Percentiles rank a stretch among this genome's conserved stretches.
Evolutionary conservation across 2,888 invertebrate species (phyloP).

Genomic region (Caenorhabditis auriculariae): DNA sequence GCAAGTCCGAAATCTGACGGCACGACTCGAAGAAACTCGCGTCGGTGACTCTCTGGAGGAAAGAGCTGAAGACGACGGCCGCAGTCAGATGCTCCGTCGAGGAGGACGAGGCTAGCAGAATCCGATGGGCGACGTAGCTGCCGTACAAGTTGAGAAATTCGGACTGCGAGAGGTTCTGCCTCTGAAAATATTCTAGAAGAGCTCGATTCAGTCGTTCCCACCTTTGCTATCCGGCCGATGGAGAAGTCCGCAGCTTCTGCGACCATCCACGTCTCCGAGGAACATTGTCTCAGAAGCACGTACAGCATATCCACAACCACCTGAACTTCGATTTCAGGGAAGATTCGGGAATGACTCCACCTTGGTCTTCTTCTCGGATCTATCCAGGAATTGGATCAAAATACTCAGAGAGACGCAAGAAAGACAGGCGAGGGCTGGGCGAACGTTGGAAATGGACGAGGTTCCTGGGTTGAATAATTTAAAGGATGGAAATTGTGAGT

Average conservation of each 20-base stretch:
- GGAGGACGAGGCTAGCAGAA: conserved; percentile 13
- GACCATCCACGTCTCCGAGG: conserved; percentile 8
- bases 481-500: too few species aligned
- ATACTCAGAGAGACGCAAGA: too few species aligned
- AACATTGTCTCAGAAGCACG: conserved; percentile 9
- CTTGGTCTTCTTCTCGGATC: too few species aligned
- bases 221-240: conserved; percentile 5
- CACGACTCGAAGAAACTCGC: conserved; percentile 22
- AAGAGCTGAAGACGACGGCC: conserved; percentile 29
- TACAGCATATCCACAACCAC: conserved; percentile 9
- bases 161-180: too few species aligned
- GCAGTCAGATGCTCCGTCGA: conserved; percentile 16
- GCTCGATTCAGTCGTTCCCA: not conserved
- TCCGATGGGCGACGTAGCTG: conserved; percentile 1
- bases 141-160: too few species aligned
- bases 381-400: too few species aligned
- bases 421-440: too few species aligned
- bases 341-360: too few species aligned
- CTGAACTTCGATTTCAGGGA: too few species aligned
- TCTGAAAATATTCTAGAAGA: not conserved
- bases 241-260: conserved; percentile 16
- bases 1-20: conserved; percentile 22
- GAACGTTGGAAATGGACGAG: too few species aligned
- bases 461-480: too few species aligned
- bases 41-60: conserved; percentile 20